Evolutionary conservation across 2,113 vertebrate species (phyloP), one percentile per base, ranked within the genome.

Genomic region (Reinhardtius hippoglossoides): DNA sequence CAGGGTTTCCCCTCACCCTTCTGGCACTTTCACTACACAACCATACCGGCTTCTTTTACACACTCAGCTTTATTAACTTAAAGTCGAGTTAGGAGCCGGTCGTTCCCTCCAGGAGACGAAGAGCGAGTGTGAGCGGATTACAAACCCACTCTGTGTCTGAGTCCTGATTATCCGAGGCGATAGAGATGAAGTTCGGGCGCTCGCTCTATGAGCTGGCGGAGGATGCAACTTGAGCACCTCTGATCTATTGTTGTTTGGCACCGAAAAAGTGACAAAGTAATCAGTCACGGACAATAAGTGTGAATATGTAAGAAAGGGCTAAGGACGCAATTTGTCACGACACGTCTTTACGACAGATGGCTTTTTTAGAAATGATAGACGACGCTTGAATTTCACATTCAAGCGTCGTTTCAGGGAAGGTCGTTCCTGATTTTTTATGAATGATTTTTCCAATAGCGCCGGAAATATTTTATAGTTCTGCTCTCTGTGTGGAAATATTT

Each of bases 11-110:
- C 20, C 21, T 71, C 21, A 9, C 54, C 57, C 46, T 44, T 44
- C 31, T 16, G 42, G 26, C 44, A 23, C 66, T 65, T 79, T 67
- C 76, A 81, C 63, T 69, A 7, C 7, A 23, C 50, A 48, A 52
- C 44, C 59, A 35, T 14, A 79, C 40, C 50, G 18, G 23, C 5
- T 9, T 56, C 44, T 71, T 76, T 76, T 76, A 68, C 21, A 70
- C 1, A 24, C 16, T 58, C 57, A 58, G 64, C 61, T 87, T 80
- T 64, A 80, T 85, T 79, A 67, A 77, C 60, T 64, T 59, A 68
- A 70, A 81, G 79, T 60, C 72, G 70, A 67, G 70, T 67, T 44
- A 67, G 70, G 31, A 35, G 55, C 24, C 12, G 48, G 60, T 6
- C 4, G 1, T 65, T 78, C 71, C 50, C 48, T 70, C 70, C 40